Conservation (phyloP, 1,140 invertebrate genomes). For the Choristoneura fumiferana region DNA sequence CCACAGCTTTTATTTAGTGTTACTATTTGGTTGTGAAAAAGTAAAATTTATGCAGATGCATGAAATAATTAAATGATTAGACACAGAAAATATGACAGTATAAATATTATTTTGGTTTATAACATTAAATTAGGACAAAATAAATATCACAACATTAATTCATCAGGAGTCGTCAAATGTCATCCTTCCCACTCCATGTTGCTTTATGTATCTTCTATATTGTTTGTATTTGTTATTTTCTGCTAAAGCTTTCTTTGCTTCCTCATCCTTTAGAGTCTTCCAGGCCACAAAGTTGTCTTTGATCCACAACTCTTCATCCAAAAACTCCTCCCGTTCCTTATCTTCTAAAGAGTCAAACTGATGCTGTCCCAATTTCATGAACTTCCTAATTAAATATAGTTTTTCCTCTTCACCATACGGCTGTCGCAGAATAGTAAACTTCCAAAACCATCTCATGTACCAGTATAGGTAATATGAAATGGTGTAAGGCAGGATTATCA, state of each 20-base stretch:
- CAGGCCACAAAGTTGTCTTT: conserved; percentile 88
- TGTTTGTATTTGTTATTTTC: conserved; percentile 89
- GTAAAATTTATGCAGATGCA: no score
- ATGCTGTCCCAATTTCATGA: conserved; percentile 84
- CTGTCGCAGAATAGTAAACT: conserved; percentile 86
- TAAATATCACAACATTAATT: conserved; percentile 22
- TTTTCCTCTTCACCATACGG: conserved; percentile 91
- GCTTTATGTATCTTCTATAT: conserved; percentile 89
- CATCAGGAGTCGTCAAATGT: conserved; percentile 88
- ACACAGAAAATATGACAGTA: conserved; percentile 18
- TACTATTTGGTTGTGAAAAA: no score
- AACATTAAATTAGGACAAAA: conserved; percentile 12
- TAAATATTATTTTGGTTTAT: conserved; percentile 16
- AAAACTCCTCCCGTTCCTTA: conserved; percentile 85
- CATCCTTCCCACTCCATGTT: conserved; percentile 87
- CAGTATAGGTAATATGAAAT: conserved; percentile 84
- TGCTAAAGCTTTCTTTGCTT: conserved; percentile 88
- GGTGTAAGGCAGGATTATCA: conserved; percentile 88
- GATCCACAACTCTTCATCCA: conserved; percentile 89
- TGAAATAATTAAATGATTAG: conserved; percentile 21
- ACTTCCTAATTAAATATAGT: conserved; percentile 89
- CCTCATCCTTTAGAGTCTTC: conserved; percentile 90
- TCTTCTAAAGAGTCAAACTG: conserved; percentile 87
- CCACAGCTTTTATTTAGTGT: no score
- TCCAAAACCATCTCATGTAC: conserved; percentile 89